A percentile compares a stretch with the other conserved stretches of the same genome.
Evolutionary conservation across 2,113 vertebrate species (phyloP).

Genomic region (Bettongia penicillata): DNA sequence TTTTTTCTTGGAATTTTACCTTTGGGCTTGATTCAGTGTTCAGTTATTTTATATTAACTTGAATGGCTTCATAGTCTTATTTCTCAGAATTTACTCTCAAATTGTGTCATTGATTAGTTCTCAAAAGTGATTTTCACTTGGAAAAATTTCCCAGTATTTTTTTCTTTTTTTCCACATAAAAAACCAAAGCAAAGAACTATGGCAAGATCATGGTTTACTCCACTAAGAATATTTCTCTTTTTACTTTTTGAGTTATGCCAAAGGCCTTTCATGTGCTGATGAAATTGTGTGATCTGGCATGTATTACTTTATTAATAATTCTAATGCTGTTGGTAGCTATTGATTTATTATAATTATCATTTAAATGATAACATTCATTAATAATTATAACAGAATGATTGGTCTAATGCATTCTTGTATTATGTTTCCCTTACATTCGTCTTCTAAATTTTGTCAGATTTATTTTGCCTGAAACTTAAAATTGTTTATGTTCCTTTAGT

Average conservation of each 20-base stretch:
- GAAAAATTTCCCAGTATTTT: background rate
- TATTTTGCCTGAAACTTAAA: background rate
- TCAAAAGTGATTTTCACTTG: background rate
- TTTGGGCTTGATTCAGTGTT: background rate
- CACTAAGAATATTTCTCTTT: background rate
- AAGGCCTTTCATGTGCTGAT: background rate
- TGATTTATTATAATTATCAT: background rate
- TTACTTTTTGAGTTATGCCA: background rate
- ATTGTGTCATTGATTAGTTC: background rate
- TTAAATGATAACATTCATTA: background rate
- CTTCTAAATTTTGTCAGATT: background rate
- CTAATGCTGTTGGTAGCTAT: background rate
- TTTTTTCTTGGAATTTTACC: background rate
- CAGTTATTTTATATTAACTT: background rate
- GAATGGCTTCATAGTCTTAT: background rate
- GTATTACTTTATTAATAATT: background rate
- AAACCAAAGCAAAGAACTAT: background rate
- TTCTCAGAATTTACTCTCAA: background rate
- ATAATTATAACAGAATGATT: background rate
- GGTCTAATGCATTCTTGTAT: background rate
- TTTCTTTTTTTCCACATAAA: background rate
- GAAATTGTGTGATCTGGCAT: background rate
- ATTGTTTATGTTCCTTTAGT: background rate
- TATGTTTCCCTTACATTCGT: constrained; percentile 17
- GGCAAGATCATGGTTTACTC: background rate